Percentiles rank a stretch among this genome's conserved stretches.
Conservation (phyloP, 2,797 vertebrate genomes). For the Xenentodon cancila region DNA sequence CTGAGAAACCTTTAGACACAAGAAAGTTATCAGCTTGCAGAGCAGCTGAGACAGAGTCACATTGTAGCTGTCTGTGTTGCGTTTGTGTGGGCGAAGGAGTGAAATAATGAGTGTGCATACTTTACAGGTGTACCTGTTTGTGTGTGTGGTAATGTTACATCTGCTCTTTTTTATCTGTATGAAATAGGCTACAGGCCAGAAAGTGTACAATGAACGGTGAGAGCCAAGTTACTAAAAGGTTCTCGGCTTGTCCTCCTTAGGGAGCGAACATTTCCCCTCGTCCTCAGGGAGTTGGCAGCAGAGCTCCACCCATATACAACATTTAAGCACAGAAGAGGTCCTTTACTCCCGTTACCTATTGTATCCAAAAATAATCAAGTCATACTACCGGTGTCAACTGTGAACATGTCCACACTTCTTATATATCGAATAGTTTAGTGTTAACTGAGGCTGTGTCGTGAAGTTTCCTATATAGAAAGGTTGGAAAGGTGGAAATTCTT, state of each 20-base stretch:
- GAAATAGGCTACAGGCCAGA: slow-evolving; percentile 37
- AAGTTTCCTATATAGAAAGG: slow-evolving; percentile 7
- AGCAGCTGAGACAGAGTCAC: background rate
- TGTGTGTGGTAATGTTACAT: slow-evolving; percentile 60
- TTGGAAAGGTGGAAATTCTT: slow-evolving; percentile 6
- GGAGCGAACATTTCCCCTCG: slow-evolving; percentile 21
- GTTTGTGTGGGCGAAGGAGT: slow-evolving; percentile 25
- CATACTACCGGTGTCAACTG: background rate
- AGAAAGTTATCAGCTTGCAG: too few species aligned
- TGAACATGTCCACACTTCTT: slow-evolving; percentile 10
- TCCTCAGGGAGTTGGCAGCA: slow-evolving; percentile 33
- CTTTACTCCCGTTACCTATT: slow-evolving; percentile 1
- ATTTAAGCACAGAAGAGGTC: slow-evolving; percentile 6
- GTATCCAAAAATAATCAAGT: slow-evolving; percentile 1
- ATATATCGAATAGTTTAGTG: background rate
- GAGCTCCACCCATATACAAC: slow-evolving; percentile 34
- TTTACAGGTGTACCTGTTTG: slow-evolving; percentile 59
- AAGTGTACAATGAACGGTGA: slow-evolving; percentile 44
- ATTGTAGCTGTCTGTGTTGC: slow-evolving; percentile 1
- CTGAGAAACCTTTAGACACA: too few species aligned
- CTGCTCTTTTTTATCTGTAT: slow-evolving; percentile 54
- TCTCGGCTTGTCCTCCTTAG: slow-evolving; percentile 38
- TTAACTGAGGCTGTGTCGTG: slow-evolving; percentile 15
- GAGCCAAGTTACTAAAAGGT: slow-evolving; percentile 38
- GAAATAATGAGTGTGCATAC: slow-evolving; percentile 45